phyloP scores from a whole-genome alignment of 2,113 vertebrate species.

The Gallinago jamesoni region DNA sequence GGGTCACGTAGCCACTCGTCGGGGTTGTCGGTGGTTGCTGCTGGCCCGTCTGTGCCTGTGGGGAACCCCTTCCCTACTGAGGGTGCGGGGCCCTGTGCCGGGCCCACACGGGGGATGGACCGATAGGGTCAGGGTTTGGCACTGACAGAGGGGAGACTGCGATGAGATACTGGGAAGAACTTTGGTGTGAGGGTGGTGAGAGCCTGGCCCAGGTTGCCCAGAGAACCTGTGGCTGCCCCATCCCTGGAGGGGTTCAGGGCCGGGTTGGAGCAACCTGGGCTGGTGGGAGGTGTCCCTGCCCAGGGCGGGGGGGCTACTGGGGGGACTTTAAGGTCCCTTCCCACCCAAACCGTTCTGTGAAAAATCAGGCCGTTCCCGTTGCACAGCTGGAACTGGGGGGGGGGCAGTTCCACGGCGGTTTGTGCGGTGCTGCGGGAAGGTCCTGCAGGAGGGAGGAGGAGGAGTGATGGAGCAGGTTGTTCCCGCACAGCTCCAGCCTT shows the following conservation, averaged over 20 bases:
- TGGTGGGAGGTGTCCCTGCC: not conserved
- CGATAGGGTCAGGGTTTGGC: not conserved
- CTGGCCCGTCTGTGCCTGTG: too few relatives aligned
- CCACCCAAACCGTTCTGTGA: not conserved
- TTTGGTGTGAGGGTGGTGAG: not conserved
- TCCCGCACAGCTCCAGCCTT: fast-evolving
- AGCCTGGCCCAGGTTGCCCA: not conserved
- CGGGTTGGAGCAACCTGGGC: not conserved
- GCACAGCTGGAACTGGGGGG: too few relatives aligned
- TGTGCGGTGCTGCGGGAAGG: fast-evolving
- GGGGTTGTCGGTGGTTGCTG: too few relatives aligned
- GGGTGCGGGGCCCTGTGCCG: not conserved
- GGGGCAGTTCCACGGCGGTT: not conserved
- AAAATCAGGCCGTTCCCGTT: fast-evolving
- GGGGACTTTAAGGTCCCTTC: not conserved
- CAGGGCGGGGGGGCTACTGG: not conserved
- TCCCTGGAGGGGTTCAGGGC: not conserved
- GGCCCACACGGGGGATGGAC: fast-evolving
- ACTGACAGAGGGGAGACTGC: not conserved
- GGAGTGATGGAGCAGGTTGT: not conserved
- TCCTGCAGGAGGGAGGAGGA: too few relatives aligned
- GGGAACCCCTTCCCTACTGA: too few relatives aligned
- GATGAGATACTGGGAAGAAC: not conserved
- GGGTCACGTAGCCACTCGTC: fast-evolving
- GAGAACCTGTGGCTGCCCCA: not conserved